phyloP scores from a whole-genome alignment of 2,888 invertebrate species.

The Conchocele bisecta region DNA sequence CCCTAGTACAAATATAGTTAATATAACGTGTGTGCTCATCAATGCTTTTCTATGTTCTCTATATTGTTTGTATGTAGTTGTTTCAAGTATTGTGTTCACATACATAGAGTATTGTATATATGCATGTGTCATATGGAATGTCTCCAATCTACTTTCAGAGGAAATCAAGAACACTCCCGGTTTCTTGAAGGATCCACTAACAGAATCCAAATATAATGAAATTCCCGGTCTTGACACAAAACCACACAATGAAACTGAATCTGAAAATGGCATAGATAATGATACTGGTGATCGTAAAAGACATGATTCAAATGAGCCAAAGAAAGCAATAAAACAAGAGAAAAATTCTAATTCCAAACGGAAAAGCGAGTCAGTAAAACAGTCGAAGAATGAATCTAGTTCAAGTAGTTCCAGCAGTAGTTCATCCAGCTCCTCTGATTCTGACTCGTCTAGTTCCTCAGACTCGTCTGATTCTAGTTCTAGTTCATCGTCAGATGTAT shows the following conservation, averaged over 20 bases:
- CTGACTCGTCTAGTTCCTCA: constrained; percentile 32
- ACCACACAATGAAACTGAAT: constrained; percentile 27
- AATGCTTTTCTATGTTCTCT: too few species aligned
- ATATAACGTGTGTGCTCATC: too few species aligned
- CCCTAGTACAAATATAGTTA: too few species aligned
- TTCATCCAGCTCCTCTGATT: constrained; percentile 38
- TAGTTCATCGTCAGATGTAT: background rate
- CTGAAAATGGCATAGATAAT: background rate
- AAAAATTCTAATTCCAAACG: constrained; percentile 22
- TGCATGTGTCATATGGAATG: too few species aligned
- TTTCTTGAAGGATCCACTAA: constrained; percentile 66
- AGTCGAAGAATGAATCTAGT: constrained; percentile 19
- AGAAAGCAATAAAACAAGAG: constrained; percentile 16
- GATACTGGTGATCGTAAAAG: constrained; percentile 20
- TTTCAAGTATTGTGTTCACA: too few species aligned
- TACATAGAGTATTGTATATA: too few species aligned
- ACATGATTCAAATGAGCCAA: constrained; percentile 15
- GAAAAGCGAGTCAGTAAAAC: constrained; percentile 35
- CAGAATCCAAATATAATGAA: constrained; percentile 60
- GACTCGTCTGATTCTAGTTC: constrained; percentile 19
- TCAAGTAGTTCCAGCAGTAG: constrained; percentile 41
- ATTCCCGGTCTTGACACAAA: constrained; percentile 70
- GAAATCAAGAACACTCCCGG: constrained; percentile 61
- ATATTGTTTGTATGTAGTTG: too few species aligned
- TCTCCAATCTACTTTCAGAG: constrained; percentile 47